Evolutionary conservation across 2,888 invertebrate genomes (phyloP).

Genomic region (Nephrocerus scutellatus): DNA sequence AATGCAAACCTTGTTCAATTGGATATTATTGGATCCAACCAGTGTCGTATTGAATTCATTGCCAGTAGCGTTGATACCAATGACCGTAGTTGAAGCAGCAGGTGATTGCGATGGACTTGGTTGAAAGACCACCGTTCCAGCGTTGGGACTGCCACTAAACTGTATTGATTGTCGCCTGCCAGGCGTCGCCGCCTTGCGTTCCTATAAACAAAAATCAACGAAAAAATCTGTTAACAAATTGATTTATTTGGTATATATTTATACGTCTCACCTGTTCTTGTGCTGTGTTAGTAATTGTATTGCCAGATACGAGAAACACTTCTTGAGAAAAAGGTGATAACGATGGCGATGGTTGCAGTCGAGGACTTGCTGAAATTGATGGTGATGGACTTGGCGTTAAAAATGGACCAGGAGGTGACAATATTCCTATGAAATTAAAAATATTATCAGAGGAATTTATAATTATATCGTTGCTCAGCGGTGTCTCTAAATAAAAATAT

Average conservation of each 20-base stretch:
- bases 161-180: conserved; percentile 48
- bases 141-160: conserved; percentile 48
- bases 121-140: conserved; percentile 47
- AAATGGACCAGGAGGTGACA: conserved; percentile 50
- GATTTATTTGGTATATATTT: not conserved
- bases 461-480: no score
- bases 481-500: no score
- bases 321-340: conserved; percentile 48
- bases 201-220: conserved; percentile 28
- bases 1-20: conserved; percentile 47
- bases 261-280: conserved; percentile 43
- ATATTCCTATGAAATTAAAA: conserved; percentile 41
- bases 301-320: conserved; percentile 48
- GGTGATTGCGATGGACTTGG: conserved; percentile 49
- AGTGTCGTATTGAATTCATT: conserved; percentile 49
- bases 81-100: conserved; percentile 45
- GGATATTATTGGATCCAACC: conserved; percentile 48
- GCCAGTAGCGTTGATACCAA: conserved; percentile 44
- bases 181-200: conserved; percentile 49
- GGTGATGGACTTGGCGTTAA: conserved; percentile 50
- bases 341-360: conserved; percentile 48
- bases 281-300: conserved; percentile 45
- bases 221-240: conserved; percentile 1
- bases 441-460: not conserved
- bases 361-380: conserved; percentile 49